Base-by-base conservation (phyloP, 1,140 invertebrate species). In the Drosophila littoralis region DNA sequence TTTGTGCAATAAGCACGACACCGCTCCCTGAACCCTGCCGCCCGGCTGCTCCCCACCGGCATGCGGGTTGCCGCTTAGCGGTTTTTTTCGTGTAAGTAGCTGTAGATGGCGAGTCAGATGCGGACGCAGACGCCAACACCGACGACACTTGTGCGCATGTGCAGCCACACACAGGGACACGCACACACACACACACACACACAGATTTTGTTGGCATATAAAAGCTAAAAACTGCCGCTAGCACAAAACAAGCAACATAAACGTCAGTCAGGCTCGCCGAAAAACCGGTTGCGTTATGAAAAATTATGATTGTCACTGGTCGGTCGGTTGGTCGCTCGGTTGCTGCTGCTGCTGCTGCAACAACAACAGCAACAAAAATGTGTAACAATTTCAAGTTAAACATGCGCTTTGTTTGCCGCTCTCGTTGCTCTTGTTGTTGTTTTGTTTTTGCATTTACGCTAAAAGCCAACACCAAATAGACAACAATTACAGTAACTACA, bases 261-360 rank as follows among this genome's bases (percentile, higher is more conserved):
- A 88, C 83, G 83, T 88, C 83, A 86, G 83, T 67, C 67, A 61
- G 70, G 69, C 70, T 59, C 55, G 64, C 59, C 72, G 46, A 70
- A 81, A 75, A 89, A 89, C 84, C 84, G 84, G 84, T 89, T 84
- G 54, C 69, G 84, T 84, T 89, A 89, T 89, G 80, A 89, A 84
- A 89, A 89, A 89, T 89, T 89, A 89, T 89, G 84, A 89, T 88
- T 88, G 84, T 88, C 84, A 89, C 84, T 86, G 84, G 71, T 72
- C 65, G 45, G 50, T 60, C 42, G 65, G 35, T 71, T 52, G 55
- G 17, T 36, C 42, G 52, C 12, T 52, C n/a, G 35, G 35, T 43
- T 17, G 33, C 15, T 17, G 52, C 6, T 33, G 45, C 17, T 63
- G 22, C 22, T 45, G 61, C 35, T 60, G 38, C 33, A 65, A n/a